Conservation (phyloP, 2,888 invertebrate genomes). For the Congeria kusceri region DNA sequence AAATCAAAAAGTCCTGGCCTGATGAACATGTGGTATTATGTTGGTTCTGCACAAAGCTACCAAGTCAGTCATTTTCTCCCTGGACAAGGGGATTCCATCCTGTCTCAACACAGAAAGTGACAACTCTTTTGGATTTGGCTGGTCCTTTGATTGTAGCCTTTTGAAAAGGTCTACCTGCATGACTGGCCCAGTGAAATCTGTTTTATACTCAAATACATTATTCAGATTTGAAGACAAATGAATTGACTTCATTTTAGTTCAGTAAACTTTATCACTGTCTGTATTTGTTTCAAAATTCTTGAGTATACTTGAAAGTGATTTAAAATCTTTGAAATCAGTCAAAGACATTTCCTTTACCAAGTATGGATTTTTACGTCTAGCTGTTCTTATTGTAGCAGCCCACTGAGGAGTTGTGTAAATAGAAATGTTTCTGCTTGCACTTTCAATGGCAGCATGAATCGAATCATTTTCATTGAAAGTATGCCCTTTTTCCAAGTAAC, state of each 20-base stretch:
- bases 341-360: slow-evolving; percentile 34
- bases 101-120: neutral
- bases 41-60: slow-evolving; percentile 6
- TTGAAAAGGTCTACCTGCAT: slow-evolving; percentile 21
- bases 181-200: slow-evolving; percentile 23
- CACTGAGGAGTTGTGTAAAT: slow-evolving; percentile 35
- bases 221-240: neutral
- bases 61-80: slow-evolving; percentile 18
- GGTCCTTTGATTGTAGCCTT: neutral
- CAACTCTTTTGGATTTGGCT: neutral
- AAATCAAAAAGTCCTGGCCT: no score
- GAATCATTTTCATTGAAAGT: slow-evolving; percentile 29
- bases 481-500: slow-evolving; percentile 41
- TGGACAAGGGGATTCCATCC: neutral
- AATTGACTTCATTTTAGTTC: slow-evolving; percentile 27
- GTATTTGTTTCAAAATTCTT: slow-evolving; percentile 30
- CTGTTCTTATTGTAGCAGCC: slow-evolving; percentile 30
- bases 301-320: slow-evolving; percentile 4
- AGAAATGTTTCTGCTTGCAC: neutral
- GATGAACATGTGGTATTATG: slow-evolving; percentile 31
- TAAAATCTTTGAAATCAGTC: slow-evolving; percentile 33
- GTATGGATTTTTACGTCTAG: slow-evolving; percentile 18
- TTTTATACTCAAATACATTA: slow-evolving; percentile 28
- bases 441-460: slow-evolving; percentile 37
- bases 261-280: slow-evolving; percentile 26